Base-by-base conservation (phyloP, 2,113 vertebrate species). In the Neodontobutis hainanensis region DNA sequence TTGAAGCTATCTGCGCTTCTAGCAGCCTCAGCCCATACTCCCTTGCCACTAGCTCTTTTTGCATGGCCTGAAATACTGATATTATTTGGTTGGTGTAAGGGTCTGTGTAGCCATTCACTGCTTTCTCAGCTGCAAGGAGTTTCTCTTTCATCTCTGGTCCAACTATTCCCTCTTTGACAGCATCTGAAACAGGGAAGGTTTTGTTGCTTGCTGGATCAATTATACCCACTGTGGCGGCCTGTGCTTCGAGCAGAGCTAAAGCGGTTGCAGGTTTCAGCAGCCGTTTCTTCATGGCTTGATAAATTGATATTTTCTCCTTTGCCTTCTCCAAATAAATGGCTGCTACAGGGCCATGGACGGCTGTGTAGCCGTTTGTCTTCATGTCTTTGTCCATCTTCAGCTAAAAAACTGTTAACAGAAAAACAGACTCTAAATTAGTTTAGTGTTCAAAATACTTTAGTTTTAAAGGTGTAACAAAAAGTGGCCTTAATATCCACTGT, bases 61-160 rank as follows among this genome's bases (percentile, higher is more conserved):
- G 95, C 89, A 99, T 96, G 50, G 96, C 96, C 89, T 99, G 96
- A 87, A 95, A 99, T 16, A 99, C 87, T 10, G 96, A 96, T 82
- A 99, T 94, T 8, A 90, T 91, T 84, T 95, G 89, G 1, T 94
- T 93, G 0, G 94, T 94, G 80, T 97, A 98, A 10, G 95, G 94
- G 47, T 98, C 96, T 65, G 80, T 87, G 81, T 96, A 98, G 64
- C 97, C 96, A 0, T 81, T 93, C 56, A 96, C 88, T 0, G 95
- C 96, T 5, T 93, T 88, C 76, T 96, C 95, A 0, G 97, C 96
- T 0, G 89, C 93, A 5, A 95, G 89, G 61, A 99, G 92, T 83
- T 96, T 99, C 73, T 96, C 94, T 87, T 92, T 95, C 90, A 97
- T 94, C 79, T 98, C 95, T 0, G 91, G 90, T 15, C 96, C 97